Percentiles rank a stretch among this genome's conserved stretches.
Evolutionary conservation across 2,113 vertebrate species (phyloP).

Genomic region (Sinocyclocheilus anshuiensis): DNA sequence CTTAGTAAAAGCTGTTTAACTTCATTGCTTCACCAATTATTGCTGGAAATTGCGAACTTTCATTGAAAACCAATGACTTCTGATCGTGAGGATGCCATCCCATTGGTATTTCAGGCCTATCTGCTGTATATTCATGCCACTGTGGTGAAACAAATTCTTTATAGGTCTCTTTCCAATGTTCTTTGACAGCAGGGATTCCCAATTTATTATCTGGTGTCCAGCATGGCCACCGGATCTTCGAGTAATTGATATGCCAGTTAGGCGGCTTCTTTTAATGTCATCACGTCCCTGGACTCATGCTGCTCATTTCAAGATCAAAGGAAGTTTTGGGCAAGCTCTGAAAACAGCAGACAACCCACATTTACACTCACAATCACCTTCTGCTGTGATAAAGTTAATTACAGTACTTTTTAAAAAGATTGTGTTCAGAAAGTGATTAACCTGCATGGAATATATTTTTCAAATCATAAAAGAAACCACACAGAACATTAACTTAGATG

Average conservation of each 20-base stretch:
- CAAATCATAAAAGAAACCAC: background rate
- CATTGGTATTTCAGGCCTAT: conserved; percentile 14
- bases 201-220: conserved; percentile 63
- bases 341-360: conserved; percentile 33
- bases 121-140: conserved; percentile 22
- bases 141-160: conserved; percentile 64
- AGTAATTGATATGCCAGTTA: conserved; percentile 63
- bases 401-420: conserved; percentile 5
- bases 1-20: background rate
- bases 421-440: background rate
- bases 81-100: conserved; percentile 9
- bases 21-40: too few species aligned
- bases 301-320: conserved; percentile 49
- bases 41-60: too few species aligned
- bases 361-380: conserved; percentile 5
- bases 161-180: conserved; percentile 63
- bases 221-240: conserved; percentile 35
- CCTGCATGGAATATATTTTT: background rate
- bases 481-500: background rate
- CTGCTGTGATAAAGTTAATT: conserved; percentile 38
- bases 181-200: conserved; percentile 66
- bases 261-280: conserved; percentile 64
- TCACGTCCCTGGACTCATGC: conserved; percentile 53
- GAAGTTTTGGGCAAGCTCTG: conserved; percentile 46
- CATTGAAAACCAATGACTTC: background rate